Conservation (phyloP, 2,888 invertebrate genomes). For the Dorcus hopei region DNA sequence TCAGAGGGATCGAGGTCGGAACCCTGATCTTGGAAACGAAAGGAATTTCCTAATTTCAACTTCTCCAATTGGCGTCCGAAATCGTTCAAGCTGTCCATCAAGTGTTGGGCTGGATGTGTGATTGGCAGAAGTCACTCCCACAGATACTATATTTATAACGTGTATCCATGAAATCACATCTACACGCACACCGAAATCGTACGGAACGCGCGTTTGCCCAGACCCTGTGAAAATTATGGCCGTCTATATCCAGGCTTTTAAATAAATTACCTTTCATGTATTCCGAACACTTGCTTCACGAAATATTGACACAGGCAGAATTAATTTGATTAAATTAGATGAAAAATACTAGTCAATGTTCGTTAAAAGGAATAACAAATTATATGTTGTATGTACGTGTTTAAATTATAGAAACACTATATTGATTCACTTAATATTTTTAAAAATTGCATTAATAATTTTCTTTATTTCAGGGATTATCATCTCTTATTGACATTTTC, state of each 20-base stretch:
- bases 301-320: constrained; percentile 4
- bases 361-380: too few relatives aligned
- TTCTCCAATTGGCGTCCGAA: constrained; percentile 6
- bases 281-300: constrained; percentile 12
- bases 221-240: constrained; percentile 14
- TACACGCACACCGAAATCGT: constrained; percentile 5
- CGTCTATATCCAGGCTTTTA: constrained; percentile 17
- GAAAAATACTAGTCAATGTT: too few relatives aligned
- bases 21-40: constrained; percentile 1
- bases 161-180: constrained; percentile 2
- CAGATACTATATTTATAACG: constrained; percentile 12
- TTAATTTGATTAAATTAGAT: too few relatives aligned
- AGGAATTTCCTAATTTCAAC: constrained; percentile 14
- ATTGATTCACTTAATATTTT: too few relatives aligned
- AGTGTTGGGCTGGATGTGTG: not conserved
- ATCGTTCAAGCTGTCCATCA: constrained; percentile 5
- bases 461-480: too few relatives aligned
- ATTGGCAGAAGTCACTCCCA: constrained; percentile 7
- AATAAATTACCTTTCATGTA: constrained; percentile 23
- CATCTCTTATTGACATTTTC: too few relatives aligned
- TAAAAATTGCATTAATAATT: too few relatives aligned
- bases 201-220: constrained; percentile 6
- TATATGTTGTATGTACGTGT: too few relatives aligned
- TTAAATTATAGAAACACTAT: too few relatives aligned
- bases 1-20: constrained; percentile 1